Evolutionary conservation across 2,797 vertebrate genomes (phyloP), one percentile per base, ranked within the genome.

Genomic region (Myioborus melanocephalus): DNA sequence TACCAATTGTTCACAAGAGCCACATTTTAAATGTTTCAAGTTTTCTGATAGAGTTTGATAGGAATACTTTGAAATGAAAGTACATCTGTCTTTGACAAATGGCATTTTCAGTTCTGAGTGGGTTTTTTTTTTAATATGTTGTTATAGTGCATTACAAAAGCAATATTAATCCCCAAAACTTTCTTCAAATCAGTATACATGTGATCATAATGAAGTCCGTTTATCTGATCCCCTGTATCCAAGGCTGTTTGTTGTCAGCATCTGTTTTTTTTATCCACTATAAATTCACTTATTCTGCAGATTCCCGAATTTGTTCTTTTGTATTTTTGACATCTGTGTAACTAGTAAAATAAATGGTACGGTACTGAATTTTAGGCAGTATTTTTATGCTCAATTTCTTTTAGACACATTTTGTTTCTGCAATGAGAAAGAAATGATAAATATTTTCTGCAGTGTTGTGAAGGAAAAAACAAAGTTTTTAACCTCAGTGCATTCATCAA

Each of bases 11-110:
- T 97, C 93, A 93, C 96, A 96, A 97, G 97, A 97, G 95, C 78
- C 90, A 97, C 88, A 95, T 95, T 95, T 95, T 88, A 94, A 97
- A 95, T 90, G 86, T 97, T 97, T 97, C 77, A 96, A 97, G 94
- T 95, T 95, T 97, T 95, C 87, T 92, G 93, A 94, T 97, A 83
- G 83, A 95, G 83, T 96, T 97, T 97, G 96, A 95, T 96, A 94
- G 87, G 88, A 84, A 71, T 92, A 84, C 77, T 80, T 95, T 96
- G 77, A 97, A 95, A 97, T 97, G 87, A 97, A 97, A 90, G 39
- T 92, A 83, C 59, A 95, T 97, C 76, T 94, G 76, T 93, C 88
- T 90, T 97, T 96, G 89, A 94, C 95, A 93, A 96, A 95, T 64
- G 95, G 56, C 61, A 53, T 92, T 96, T 81, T 75, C 83, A 81